Percentiles rank a stretch among this genome's conserved stretches.
Evolutionary conservation across 2,888 invertebrate genomes (phyloP).

Genomic region (Unio pictorum): DNA sequence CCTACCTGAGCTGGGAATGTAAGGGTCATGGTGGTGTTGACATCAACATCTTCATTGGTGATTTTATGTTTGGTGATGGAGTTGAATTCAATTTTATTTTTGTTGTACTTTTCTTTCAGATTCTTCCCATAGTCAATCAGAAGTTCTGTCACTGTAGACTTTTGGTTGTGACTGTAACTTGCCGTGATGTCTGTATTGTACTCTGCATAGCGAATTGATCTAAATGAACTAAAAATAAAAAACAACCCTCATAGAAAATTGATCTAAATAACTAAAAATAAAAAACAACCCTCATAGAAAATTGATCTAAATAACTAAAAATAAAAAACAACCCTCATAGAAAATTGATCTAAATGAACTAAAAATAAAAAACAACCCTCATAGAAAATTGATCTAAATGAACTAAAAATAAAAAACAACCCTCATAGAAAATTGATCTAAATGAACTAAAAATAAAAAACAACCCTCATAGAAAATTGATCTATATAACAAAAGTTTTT

Average conservation of each 20-base stretch:
- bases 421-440: too few species aligned
- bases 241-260: neutral
- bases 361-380: too few species aligned
- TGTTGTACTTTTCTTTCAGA: slow-evolving; percentile 33
- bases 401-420: too few species aligned
- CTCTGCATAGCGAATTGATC: slow-evolving; percentile 5
- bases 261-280: too few species aligned
- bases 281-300: too few species aligned
- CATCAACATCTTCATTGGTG: slow-evolving; percentile 7
- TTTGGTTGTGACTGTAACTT: slow-evolving; percentile 1
- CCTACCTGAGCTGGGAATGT: slow-evolving; percentile 41
- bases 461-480: too few species aligned
- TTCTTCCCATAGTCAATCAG: slow-evolving; percentile 44
- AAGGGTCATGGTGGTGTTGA: slow-evolving; percentile 34
- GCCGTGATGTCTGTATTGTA: slow-evolving; percentile 9
- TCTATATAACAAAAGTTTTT: too few species aligned
- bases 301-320: too few species aligned
- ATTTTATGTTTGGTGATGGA: slow-evolving; percentile 26
- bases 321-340: too few species aligned
- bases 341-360: neutral
- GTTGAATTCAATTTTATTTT: slow-evolving; percentile 31
- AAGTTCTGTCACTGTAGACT: slow-evolving; percentile 11
- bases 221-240: too few species aligned
- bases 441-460: too few species aligned
- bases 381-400: too few species aligned